These are phyloP conservation scores for Spialia ferax DNA, from an alignment of 2,888 invertebrate species.

Conservation along the genomic window DNA sequence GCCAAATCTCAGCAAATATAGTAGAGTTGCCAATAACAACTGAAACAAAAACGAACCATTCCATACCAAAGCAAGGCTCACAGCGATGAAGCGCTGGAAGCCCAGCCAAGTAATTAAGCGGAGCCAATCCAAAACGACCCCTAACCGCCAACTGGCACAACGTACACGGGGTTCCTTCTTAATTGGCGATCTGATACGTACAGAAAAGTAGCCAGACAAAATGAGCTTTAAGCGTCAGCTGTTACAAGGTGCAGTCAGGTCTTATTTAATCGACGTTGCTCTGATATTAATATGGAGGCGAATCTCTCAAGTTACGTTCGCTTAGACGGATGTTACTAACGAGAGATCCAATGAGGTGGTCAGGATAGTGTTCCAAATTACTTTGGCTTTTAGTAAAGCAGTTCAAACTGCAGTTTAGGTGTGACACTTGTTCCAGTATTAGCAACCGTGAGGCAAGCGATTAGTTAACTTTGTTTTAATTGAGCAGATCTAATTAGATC, in stretches of 20 bases:
- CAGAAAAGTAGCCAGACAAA: slow-evolving; percentile 41
- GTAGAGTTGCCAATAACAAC: slow-evolving; percentile 33
- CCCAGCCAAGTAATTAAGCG: slow-evolving; percentile 56
- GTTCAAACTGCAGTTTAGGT: slow-evolving; percentile 32
- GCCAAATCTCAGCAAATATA: slow-evolving; percentile 11
- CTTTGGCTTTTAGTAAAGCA: slow-evolving; percentile 38
- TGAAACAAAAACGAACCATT: slow-evolving; percentile 34
- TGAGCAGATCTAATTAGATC: no score
- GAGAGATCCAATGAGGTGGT: slow-evolving; percentile 51
- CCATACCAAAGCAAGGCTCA: slow-evolving; percentile 45
- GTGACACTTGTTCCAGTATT: slow-evolving; percentile 3
- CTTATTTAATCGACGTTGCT: slow-evolving; percentile 27
- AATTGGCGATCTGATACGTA: slow-evolving; percentile 32
- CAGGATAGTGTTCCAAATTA: slow-evolving; percentile 46
- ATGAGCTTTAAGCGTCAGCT: slow-evolving; percentile 27
- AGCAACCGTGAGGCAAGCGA: not conserved
- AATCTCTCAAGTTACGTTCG: slow-evolving; percentile 55
- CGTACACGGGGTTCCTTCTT: slow-evolving; percentile 25
- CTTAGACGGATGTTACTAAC: slow-evolving; percentile 49
- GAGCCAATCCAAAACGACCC: slow-evolving; percentile 26
- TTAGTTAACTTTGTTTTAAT: not conserved
- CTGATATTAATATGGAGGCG: slow-evolving; percentile 54
- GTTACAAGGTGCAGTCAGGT: slow-evolving; percentile 25
- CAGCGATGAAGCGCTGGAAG: slow-evolving; percentile 56
- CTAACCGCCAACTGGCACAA: slow-evolving; percentile 16